Evolutionary conservation across 2,113 vertebrate species (phyloP), one percentile per base, ranked within the genome.

Genomic region (Geothlypis trichas): DNA sequence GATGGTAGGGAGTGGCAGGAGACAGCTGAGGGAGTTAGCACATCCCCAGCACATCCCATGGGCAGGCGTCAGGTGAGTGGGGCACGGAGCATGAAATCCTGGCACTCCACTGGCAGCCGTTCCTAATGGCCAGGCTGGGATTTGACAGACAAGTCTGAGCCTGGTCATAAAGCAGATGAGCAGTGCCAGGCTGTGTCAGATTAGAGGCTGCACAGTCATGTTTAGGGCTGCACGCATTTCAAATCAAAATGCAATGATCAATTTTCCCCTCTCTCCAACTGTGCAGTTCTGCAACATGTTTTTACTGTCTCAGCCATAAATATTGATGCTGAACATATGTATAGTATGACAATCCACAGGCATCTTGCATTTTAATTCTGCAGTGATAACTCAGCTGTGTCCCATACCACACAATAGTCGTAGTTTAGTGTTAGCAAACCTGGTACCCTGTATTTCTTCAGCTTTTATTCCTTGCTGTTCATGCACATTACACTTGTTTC

Each of bases 251-350:
- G 55, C 77, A 93, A 46, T 39, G 24, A 96, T 92, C 76, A 31
- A 5, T 92, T 93, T 82, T 92, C 80, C 55, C 47, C 9, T 75
- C 51, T 59, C 35, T 83, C 84, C 21, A 5, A 66, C 51, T 89
- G 74, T 82, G 84, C 47, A 59, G 51, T 65, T 96, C 90, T 95
- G 95, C 71, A 86, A 79, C 93, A 69, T n/a, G 42, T 78, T 97
- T 93, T 73, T 44, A 37, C 87, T 95, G 73, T 86, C 96, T 94
- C 94, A 90, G 94, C 94, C 85, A 92, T 81, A 95, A 95, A 94
- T 94, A 92, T 89, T 89, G 81, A 96, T 93, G 87, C 79, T 92
- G 95, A 94, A 82, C 94, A 95, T 95, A 90, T 81, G 97, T 67
- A 66, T 16, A 18, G n/a, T 5, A 87, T 89, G 91, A 95, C 77